Evolutionary conservation across 2,113 vertebrate genomes (phyloP), one percentile per base, ranked within the genome.

Genomic region (Ailuropoda melanoleuca): DNA sequence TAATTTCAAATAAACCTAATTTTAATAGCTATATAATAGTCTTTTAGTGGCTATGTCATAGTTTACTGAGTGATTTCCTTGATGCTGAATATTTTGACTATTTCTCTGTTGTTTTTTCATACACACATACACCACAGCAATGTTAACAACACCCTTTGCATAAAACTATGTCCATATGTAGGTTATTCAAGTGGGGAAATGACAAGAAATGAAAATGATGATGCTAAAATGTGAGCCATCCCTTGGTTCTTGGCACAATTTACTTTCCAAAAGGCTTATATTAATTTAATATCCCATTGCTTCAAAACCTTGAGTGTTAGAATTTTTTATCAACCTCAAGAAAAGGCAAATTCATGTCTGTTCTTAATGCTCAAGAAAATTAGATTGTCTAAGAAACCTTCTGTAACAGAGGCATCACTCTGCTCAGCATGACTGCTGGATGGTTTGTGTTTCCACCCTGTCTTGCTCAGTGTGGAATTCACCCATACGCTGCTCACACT

Each of bases 401-500:
- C 29, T 43, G 55, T 23, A 46, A 66, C 19, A 72, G 12, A 58
- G 12, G 3, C 0, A 0, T 14, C 23, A 3, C 23, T 48, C 21
- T 5, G 19, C n/a, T 84, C 46, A 24, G 3, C 17, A 0, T 23
- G 13, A 43, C 21, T 1, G 6, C 31, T 0, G 2, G 2, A 24
- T 8, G 15, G 26, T 29, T 4, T 39, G 24, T 1, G 1, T 43
- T 55, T 74, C 34, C 77, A 26, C 5, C 18, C 13, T 10, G 29
- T 12, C 43, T 50, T 64, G 17, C 8, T 19, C 4, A 8, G n/a
- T 3, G 1, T 11, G 9, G 21, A 37, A 1, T 21, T 34, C 34
- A 26, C 6, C 0, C 6, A 2, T 0, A 0, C 2, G 2, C 31
- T 24, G 17, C 39, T 29, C 29, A 46, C 10, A 26, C 19, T 10